phyloP scores from a whole-genome alignment of 2,797 vertebrate genomes.

The Squalus acanthias region DNA sequence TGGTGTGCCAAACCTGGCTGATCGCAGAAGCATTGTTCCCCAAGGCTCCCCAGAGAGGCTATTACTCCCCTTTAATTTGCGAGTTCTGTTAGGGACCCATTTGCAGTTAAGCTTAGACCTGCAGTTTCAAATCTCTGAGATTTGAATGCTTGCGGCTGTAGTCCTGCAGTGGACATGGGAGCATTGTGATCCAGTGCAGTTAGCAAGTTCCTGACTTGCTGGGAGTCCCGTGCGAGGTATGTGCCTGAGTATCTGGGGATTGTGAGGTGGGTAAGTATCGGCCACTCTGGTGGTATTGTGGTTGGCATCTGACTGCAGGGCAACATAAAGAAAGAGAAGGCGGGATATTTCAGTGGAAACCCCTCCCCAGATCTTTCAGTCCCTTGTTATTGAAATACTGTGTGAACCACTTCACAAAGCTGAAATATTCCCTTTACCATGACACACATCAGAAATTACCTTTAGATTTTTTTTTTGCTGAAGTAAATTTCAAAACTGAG shows the following conservation, averaged over 20 bases:
- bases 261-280: not conserved
- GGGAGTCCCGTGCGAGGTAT: not conserved
- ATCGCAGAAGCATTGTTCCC: not conserved
- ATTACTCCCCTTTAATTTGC: not conserved
- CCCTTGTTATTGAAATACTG: not conserved
- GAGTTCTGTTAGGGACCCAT: not conserved
- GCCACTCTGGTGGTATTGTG: too few species aligned
- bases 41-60: not conserved
- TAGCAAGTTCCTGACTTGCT: not conserved
- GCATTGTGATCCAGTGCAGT: not conserved
- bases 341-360: not conserved
- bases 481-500: slow-evolving; percentile 31
- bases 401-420: not conserved
- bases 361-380: not conserved
- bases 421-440: slow-evolving; percentile 20
- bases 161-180: not conserved
- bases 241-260: not conserved
- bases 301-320: not conserved
- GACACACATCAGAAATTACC: slow-evolving; percentile 28
- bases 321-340: not conserved
- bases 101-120: not conserved
- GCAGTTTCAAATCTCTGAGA: not conserved
- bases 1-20: not conserved
- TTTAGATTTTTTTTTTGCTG: slow-evolving; percentile 19
- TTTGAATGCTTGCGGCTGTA: not conserved